phyloP scores from a whole-genome alignment of 2,113 vertebrate species.

The Dromas ardeola region DNA sequence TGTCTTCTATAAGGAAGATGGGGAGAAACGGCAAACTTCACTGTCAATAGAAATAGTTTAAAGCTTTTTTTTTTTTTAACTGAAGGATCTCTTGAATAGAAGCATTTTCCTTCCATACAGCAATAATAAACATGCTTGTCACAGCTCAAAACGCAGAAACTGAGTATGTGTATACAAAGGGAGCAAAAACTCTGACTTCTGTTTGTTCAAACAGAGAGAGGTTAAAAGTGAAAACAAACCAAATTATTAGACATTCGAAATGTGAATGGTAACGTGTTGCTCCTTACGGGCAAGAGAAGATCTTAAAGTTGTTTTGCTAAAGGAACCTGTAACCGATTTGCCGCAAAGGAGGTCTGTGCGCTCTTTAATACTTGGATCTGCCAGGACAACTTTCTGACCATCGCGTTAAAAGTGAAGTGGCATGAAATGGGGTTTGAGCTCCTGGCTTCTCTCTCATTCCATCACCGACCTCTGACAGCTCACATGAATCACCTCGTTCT shows the following conservation, averaged over 20 bases:
- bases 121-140: not conserved
- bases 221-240: not conserved
- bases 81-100: not conserved
- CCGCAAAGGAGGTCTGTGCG: not conserved
- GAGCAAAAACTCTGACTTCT: not conserved
- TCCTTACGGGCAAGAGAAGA: not conserved
- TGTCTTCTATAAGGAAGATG: not conserved
- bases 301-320: not conserved
- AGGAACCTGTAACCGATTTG: fast-evolving
- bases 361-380: not conserved
- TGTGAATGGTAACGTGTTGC: not conserved
- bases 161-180: not conserved
- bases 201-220: not conserved
- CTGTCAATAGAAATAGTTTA: not conserved
- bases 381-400: not conserved
- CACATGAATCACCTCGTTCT: fast-evolving
- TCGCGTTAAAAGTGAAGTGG: not conserved
- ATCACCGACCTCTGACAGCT: not conserved
- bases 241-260: not conserved
- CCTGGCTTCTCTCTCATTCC: not conserved
- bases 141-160: not conserved
- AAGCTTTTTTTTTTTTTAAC: not conserved
- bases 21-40: not conserved
- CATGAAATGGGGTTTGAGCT: not conserved
- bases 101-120: not conserved